Evolutionary conservation across 2,113 vertebrate species (phyloP), one percentile per base, ranked within the genome.

Genomic region (Elaphurus davidianus): DNA sequence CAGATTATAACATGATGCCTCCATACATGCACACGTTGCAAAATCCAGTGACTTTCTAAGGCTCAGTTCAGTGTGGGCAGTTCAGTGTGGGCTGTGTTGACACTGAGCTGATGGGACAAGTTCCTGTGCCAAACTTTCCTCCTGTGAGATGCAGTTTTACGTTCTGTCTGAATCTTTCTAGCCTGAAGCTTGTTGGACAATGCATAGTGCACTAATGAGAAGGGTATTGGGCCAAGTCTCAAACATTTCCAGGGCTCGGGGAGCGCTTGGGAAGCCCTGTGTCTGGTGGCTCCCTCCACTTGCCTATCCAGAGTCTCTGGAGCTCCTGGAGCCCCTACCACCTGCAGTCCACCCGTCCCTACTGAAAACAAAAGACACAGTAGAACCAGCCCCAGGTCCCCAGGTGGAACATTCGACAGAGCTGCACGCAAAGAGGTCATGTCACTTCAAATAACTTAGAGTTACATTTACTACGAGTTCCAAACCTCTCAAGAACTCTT

Each of bases 111-210:
- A 17, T 0, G 2, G 13, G 13, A 6, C 59, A 45, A 43, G 64
- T 79, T 90, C 43, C 95, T 93, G 43, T 1, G 47, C 94, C 76
- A 81, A 71, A 96, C 93, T 96, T 97, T 97, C 97, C 97, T 96
- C 97, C 97, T 93, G 57, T 82, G 97, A 97, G 97, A 96, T 94
- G 40, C 19, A 67, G 95, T 92, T 98, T 98, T 97, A 78, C 82
- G 97, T 96, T 98, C 97, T 6, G 0, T 60, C 97, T 93, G 92
- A 71, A 95, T 98, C 92, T 94, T 96, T 98, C 94, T 93, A 96
- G 96, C 96, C 97, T 96, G 97, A 90, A 23, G 90, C 93, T 96
- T 94, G 87, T 91, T 97, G 57, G 87, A 95, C 93, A 95, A 88
- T 71, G 96, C 96, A 94, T 89, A 97, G 96, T 11, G 0, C 94